Percentiles rank a stretch among this genome's conserved stretches.
phyloP scores from a whole-genome alignment of 2,113 vertebrate genomes.

The Neoarius graeffei region DNA sequence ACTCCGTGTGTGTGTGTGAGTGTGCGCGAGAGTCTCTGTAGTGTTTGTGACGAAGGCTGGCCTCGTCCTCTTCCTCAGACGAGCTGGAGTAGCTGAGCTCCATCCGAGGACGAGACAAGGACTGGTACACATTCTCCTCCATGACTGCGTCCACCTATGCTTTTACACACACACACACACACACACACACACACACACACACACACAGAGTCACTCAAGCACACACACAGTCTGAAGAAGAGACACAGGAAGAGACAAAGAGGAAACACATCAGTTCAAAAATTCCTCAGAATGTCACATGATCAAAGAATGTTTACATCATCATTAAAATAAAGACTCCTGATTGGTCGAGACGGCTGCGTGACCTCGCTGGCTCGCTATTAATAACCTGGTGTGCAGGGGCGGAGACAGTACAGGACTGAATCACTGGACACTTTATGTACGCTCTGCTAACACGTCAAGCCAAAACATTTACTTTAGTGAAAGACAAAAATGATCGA shows the following conservation, averaged over 20 bases:
- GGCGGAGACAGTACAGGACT: too few species aligned
- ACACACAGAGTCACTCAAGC: slow-evolving; percentile 51
- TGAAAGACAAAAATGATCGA: neutral
- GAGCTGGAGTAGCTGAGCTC: slow-evolving; percentile 86
- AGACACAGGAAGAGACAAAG: slow-evolving; percentile 1
- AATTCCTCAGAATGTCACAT: neutral
- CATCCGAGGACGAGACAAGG: slow-evolving; percentile 83
- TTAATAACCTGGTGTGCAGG: neutral
- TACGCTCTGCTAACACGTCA: too few species aligned
- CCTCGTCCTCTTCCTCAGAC: slow-evolving; percentile 87
- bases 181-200: slow-evolving; percentile 58
- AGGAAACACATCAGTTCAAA: neutral
- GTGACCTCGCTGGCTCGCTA: neutral
- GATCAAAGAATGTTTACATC: neutral
- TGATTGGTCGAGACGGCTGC: neutral
- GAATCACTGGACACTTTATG: too few species aligned
- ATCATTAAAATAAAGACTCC: neutral
- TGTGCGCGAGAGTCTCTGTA: slow-evolving; percentile 79
- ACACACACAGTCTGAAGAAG: slow-evolving; percentile 12
- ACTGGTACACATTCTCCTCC: slow-evolving; percentile 89
- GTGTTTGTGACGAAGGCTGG: slow-evolving; percentile 79
- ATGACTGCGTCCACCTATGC: slow-evolving; percentile 66
- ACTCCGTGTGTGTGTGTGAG: slow-evolving; percentile 76
- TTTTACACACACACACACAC: slow-evolving; percentile 29
- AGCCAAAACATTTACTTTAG: neutral